A percentile compares a stretch with the other conserved stretches of the same genome.
Conservation (phyloP, 2,888 invertebrate genomes). For the Spisula solida region DNA sequence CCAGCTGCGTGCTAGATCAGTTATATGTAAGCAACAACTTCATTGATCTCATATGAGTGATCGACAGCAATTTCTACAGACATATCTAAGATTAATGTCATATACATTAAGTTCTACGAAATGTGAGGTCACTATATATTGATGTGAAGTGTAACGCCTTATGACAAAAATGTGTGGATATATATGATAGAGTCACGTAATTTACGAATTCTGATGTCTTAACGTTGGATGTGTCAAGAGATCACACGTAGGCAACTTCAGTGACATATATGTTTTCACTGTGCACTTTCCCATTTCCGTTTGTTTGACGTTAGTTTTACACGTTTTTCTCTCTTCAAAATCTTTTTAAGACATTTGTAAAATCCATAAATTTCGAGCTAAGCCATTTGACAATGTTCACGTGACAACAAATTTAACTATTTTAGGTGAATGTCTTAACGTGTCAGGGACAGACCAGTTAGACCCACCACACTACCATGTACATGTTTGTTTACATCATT, state of each 20-base stretch:
- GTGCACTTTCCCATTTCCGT: background rate
- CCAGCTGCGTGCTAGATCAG: background rate
- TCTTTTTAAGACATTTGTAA: no score
- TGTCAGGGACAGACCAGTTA: no score
- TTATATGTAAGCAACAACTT: background rate
- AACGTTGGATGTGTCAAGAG: no score
- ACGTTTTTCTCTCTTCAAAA: no score
- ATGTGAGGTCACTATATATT: constrained; percentile 1
- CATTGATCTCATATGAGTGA: background rate
- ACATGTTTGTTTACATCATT: no score
- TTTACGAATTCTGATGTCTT: no score
- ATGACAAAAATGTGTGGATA: background rate
- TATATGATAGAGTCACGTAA: background rate
- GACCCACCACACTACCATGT: no score
- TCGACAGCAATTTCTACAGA: background rate
- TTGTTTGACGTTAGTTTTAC: background rate
- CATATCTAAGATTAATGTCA: background rate
- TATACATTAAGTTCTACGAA: background rate
- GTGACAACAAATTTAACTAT: background rate
- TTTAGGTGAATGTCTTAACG: background rate
- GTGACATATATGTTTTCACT: background rate
- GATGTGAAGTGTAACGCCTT: constrained; percentile 1
- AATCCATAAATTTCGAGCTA: no score
- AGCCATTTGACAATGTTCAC: background rate
- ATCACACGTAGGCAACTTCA: background rate